A percentile compares a stretch with the other conserved stretches of the same genome.
Conservation (phyloP, 2,888 invertebrate species). For the Drosophila falleni region DNA sequence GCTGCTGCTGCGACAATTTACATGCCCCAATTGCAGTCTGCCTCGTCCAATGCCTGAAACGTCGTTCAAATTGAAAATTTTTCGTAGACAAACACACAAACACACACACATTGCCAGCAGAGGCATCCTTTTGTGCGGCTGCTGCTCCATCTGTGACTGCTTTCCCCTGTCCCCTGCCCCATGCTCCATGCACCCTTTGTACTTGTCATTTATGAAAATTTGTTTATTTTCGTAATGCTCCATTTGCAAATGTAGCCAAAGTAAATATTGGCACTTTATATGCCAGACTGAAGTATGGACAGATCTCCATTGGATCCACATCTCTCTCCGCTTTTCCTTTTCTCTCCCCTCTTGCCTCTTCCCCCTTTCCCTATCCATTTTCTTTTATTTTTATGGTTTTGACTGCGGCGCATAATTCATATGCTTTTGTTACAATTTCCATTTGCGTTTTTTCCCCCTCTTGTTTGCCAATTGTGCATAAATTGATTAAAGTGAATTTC, state of each 20-base stretch:
- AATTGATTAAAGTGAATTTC: conserved; percentile 47
- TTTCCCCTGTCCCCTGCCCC: conserved; percentile 25
- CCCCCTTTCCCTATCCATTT: conserved; percentile 1
- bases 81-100: conserved; percentile 52
- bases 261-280: conserved; percentile 79
- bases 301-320: conserved; percentile 13
- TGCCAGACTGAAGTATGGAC: conserved; percentile 47
- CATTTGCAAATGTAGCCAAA: conserved; percentile 82
- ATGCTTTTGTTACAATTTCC: conserved; percentile 58
- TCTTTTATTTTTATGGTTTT: conserved; percentile 52
- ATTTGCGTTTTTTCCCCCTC: conserved; percentile 17
- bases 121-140: conserved; percentile 68
- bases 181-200: conserved; percentile 62
- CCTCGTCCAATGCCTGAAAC: conserved; percentile 65
- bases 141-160: conserved; percentile 41
- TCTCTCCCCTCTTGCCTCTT: neutral
- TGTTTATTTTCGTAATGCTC: conserved; percentile 82
- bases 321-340: neutral
- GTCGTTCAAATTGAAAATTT: conserved; percentile 76
- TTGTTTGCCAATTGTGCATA: conserved; percentile 15
- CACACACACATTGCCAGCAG: conserved; percentile 37
- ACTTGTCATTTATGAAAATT: conserved; percentile 82
- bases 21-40: conserved; percentile 74
- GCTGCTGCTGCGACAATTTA: conserved; percentile 72
- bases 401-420: conserved; percentile 74